These are phyloP conservation scores for Chaetodon trifascialis DNA, from an alignment of 2,113 vertebrate genomes.

Conservation along the genomic window DNA sequence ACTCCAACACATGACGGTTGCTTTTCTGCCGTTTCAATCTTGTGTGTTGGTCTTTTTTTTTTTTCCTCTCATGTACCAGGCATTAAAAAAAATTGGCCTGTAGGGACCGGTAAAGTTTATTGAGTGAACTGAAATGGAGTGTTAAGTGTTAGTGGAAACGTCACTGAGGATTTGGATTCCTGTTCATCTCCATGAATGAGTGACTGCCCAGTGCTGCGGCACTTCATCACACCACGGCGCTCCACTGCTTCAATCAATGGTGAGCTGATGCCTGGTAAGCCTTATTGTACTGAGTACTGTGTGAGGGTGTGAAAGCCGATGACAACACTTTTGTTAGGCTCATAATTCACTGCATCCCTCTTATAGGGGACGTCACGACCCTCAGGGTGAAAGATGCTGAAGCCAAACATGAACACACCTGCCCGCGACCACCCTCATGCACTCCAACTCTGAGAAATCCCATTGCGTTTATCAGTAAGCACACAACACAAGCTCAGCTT, in stretches of 20 bases:
- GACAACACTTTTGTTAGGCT: slow-evolving; percentile 20
- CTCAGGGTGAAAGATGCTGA: background rate
- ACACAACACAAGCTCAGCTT: slow-evolving; percentile 15
- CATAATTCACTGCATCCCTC: slow-evolving; percentile 15
- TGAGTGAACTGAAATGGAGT: slow-evolving; percentile 61
- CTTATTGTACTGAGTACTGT: slow-evolving; percentile 15
- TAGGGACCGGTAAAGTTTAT: slow-evolving; percentile 51
- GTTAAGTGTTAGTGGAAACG: slow-evolving; percentile 65
- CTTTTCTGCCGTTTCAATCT: background rate
- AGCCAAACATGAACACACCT: slow-evolving; percentile 10
- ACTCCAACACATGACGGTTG: background rate
- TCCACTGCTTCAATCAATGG: slow-evolving; percentile 68
- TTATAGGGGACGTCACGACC: background rate
- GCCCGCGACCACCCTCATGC: slow-evolving; percentile 15
- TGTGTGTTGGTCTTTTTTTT: background rate
- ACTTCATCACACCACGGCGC: slow-evolving; percentile 66
- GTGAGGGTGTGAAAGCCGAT: background rate
- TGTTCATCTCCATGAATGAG: slow-evolving; percentile 60
- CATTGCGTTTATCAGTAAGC: background rate
- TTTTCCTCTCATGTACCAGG: background rate
- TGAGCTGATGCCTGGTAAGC: slow-evolving; percentile 38
- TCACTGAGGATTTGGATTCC: slow-evolving; percentile 65
- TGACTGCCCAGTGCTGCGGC: slow-evolving; percentile 50
- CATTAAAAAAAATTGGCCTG: slow-evolving; percentile 26
- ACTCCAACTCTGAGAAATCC: background rate